Conservation (phyloP, 2,797 vertebrate species). For the Mus spretus region DNA sequence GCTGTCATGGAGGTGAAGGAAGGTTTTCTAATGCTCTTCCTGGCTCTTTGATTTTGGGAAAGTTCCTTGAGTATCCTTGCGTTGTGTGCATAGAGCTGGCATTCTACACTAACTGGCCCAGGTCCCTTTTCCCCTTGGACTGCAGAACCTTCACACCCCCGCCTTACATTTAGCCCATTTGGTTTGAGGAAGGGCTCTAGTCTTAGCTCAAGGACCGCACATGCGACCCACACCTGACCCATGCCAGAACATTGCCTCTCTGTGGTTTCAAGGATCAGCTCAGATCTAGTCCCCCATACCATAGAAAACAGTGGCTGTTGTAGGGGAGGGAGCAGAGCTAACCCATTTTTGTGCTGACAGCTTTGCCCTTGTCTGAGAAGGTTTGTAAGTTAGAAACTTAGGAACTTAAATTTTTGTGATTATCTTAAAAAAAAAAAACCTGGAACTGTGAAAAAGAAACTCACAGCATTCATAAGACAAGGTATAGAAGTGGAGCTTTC, state of each 20-base stretch:
- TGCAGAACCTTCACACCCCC: not conserved
- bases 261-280: not conserved
- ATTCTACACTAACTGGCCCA: not conserved
- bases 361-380: not conserved
- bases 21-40: not conserved
- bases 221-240: not conserved
- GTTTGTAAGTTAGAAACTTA: not conserved
- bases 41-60: not conserved
- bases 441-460: not conserved
- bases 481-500: not conserved
- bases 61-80: not conserved
- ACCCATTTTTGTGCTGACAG: not conserved
- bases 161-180: not conserved
- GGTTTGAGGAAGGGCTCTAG: not conserved
- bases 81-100: not conserved
- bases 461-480: not conserved
- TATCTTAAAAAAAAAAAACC: not conserved
- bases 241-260: not conserved
- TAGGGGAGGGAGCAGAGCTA: not conserved
- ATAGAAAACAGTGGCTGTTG: not conserved
- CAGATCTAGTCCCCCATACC: not conserved
- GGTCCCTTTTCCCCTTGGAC: not conserved
- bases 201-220: not conserved
- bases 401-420: conserved; percentile 21
- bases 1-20: not conserved